Conservation (phyloP, 2,888 invertebrate genomes). For the Meloe dianella region DNA sequence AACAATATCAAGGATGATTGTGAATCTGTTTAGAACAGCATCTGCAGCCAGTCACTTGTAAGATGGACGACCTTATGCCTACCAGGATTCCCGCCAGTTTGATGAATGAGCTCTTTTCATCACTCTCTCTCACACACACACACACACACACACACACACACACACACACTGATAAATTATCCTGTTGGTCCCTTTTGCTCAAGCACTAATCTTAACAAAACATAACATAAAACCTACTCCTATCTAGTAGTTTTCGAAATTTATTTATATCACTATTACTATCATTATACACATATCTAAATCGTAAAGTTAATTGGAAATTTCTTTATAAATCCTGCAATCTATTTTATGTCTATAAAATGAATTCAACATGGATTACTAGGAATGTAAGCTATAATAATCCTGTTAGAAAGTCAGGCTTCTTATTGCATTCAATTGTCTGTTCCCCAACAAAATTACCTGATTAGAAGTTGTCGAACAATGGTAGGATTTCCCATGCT, state of each 20-base stretch:
- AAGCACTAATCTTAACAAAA: constrained; percentile 37
- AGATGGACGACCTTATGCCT: constrained; percentile 45
- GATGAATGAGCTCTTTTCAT: constrained; percentile 51
- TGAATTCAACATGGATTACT: constrained; percentile 5
- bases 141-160: too few relatives aligned
- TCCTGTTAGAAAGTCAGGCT: neutral
- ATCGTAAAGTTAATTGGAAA: neutral
- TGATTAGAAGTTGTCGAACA: neutral
- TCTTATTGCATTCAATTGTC: constrained; percentile 2
- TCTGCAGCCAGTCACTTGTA: constrained; percentile 43
- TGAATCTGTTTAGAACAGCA: constrained; percentile 39
- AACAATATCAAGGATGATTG: constrained; percentile 17
- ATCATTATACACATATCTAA: neutral
- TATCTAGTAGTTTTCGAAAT: neutral
- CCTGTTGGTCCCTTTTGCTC: constrained; percentile 32
- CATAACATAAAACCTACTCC: constrained; percentile 21
- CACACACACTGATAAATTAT: constrained; percentile 51
- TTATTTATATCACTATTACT: neutral
- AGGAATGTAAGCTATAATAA: neutral
- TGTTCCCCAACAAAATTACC: neutral
- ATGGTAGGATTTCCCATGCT: neutral
- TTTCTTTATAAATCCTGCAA: neutral
- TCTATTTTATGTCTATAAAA: too few relatives aligned
- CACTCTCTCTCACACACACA: too few relatives aligned
- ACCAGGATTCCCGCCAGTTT: constrained; percentile 48